Conservation (phyloP, 2,888 invertebrate species). For the Nephrotoma appendiculata region DNA sequence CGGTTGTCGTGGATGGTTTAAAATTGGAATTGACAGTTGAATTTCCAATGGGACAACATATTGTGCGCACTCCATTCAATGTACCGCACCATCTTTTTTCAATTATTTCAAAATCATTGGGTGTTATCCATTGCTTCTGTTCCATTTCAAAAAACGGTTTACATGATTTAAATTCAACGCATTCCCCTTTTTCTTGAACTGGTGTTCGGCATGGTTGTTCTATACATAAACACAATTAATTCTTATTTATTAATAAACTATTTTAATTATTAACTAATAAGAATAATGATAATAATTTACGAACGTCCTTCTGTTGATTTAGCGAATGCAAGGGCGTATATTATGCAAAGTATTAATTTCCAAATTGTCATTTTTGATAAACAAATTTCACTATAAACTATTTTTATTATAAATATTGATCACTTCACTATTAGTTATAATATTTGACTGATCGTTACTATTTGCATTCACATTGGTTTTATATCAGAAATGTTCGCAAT, state of each 20-base stretch:
- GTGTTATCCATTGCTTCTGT: neutral
- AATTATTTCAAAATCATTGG: neutral
- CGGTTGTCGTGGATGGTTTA: no score
- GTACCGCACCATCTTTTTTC: neutral
- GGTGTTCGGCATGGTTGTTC: constrained; percentile 9
- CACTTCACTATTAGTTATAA: no score
- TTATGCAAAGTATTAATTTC: neutral
- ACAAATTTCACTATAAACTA: no score
- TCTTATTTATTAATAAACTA: neutral
- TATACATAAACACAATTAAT: neutral
- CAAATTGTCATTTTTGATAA: neutral
- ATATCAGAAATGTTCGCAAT: neutral
- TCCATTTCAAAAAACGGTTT: neutral
- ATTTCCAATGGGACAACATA: neutral
- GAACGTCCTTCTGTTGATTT: neutral
- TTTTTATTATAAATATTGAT: no score
- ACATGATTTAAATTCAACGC: constrained; percentile 5
- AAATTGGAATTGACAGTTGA: no score
- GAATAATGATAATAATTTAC: neutral
- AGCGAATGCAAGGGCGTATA: neutral
- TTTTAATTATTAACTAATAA: neutral
- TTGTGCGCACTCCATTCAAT: neutral
- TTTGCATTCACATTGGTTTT: neutral
- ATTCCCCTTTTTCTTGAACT: constrained; percentile 5
- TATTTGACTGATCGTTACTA: no score